Conservation (phyloP, 1,140 invertebrate genomes). For the Hyles vespertilio region DNA sequence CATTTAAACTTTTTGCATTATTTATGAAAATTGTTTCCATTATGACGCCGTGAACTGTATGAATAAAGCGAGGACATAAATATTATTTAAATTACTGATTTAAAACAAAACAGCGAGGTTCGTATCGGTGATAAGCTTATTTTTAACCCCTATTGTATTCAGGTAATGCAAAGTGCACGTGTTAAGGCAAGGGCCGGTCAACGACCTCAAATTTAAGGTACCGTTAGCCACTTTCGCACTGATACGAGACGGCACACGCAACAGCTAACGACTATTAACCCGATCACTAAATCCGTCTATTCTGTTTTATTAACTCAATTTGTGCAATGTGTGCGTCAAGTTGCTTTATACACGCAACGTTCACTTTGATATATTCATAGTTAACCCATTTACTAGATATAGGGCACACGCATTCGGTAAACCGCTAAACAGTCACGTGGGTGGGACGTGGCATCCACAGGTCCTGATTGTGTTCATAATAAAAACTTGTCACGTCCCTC, state of each 20-base stretch:
- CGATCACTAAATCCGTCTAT: background rate
- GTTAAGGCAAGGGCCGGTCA: conserved; percentile 54
- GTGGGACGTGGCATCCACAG: conserved; percentile 29
- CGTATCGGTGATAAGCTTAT: too few relatives aligned
- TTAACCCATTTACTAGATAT: conserved; percentile 5
- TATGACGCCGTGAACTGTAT: conserved; percentile 9
- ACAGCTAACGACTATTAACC: background rate
- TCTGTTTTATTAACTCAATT: background rate
- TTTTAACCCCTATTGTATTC: background rate
- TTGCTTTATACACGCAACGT: too few relatives aligned
- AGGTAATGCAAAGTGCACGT: conserved; percentile 34
- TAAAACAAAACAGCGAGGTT: too few relatives aligned
- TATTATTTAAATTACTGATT: background rate
- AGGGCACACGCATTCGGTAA: conserved; percentile 34
- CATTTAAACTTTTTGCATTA: conserved; percentile 39
- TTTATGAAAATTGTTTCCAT: conserved; percentile 31
- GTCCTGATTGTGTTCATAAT: conserved; percentile 50
- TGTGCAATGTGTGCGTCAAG: too few relatives aligned
- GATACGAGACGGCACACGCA: conserved; percentile 26
- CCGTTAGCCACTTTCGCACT: conserved; percentile 63
- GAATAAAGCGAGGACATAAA: conserved; percentile 6
- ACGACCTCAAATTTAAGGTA: conserved; percentile 48
- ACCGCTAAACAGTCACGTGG: conserved; percentile 33
- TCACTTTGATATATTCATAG: too few relatives aligned
- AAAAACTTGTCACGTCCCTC: conserved; percentile 46